Evolutionary conservation across 1,140 invertebrate genomes (phyloP).

Genomic region (Ericerus pela): DNA sequence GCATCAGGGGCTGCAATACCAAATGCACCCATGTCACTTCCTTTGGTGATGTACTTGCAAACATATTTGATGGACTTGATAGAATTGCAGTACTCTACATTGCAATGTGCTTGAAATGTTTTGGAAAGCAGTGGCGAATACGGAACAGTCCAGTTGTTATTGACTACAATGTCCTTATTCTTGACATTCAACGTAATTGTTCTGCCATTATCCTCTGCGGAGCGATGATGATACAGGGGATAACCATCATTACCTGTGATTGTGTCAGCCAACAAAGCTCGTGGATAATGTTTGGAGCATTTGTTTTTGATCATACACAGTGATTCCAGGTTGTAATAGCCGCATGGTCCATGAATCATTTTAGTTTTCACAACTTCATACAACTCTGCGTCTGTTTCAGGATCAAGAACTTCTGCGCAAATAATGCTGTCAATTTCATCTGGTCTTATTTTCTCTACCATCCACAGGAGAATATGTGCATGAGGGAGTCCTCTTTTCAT

Average conservation of each 20-base stretch:
- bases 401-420: slow-evolving; percentile 38
- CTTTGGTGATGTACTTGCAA: slow-evolving; percentile 34
- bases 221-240: slow-evolving; percentile 29
- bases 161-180: slow-evolving; percentile 29
- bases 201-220: slow-evolving; percentile 16
- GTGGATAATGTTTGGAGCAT: slow-evolving; percentile 32
- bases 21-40: slow-evolving; percentile 14
- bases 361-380: slow-evolving; percentile 31
- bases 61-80: slow-evolving; percentile 32
- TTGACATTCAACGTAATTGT: slow-evolving; percentile 16
- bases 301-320: slow-evolving; percentile 35
- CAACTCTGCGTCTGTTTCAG: slow-evolving; percentile 29
- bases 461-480: slow-evolving; percentile 36
- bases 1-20: slow-evolving; percentile 20
- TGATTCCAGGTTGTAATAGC: slow-evolving; percentile 30
- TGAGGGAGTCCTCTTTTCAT: slow-evolving; percentile 36
- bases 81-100: slow-evolving; percentile 30
- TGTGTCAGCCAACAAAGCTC: slow-evolving; percentile 24
- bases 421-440: slow-evolving; percentile 35
- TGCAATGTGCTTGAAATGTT: slow-evolving; percentile 29
- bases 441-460: slow-evolving; percentile 29
- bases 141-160: slow-evolving; percentile 32
- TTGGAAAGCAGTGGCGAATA: slow-evolving; percentile 27
- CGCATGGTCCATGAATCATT: slow-evolving; percentile 41
- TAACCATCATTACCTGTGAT: slow-evolving; percentile 31